phyloP scores from a whole-genome alignment of 2,113 vertebrate genomes.

The Circaetus cinerascens region DNA sequence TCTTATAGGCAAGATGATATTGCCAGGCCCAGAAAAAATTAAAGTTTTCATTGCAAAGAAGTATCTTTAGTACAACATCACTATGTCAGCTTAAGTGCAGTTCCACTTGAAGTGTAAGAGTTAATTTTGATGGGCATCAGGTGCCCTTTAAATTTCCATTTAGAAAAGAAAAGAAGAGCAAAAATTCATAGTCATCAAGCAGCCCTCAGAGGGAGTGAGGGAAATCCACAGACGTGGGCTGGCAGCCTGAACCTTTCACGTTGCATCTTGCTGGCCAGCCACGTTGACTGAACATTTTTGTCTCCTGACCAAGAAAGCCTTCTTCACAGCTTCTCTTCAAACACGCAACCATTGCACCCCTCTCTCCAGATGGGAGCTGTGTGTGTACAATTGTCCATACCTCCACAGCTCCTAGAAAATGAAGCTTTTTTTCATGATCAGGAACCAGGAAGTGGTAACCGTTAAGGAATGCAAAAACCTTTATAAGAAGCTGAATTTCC shows the following conservation, averaged over 20 bases:
- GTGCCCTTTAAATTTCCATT: neutral
- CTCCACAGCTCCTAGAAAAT: neutral
- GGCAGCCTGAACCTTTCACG: neutral
- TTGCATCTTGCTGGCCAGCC: neutral
- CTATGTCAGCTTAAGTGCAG: neutral
- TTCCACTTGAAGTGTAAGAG: neutral
- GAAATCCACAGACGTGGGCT: neutral
- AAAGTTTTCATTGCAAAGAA: neutral
- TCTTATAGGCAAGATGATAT: neutral
- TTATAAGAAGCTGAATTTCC: neutral
- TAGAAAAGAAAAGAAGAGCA: neutral
- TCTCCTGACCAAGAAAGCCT: neutral
- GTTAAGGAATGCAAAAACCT: neutral
- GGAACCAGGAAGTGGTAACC: neutral
- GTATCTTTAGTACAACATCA: neutral
- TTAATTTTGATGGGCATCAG: neutral
- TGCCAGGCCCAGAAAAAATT: neutral
- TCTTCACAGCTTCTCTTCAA: neutral
- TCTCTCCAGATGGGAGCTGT: neutral
- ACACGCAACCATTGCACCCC: rapidly evolving
- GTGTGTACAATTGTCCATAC: neutral
- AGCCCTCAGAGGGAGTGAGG: neutral
- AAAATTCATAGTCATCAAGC: neutral
- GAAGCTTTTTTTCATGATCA: neutral
- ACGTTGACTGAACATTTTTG: neutral